Base-by-base conservation (phyloP, 2,113 vertebrate genomes). In the Psophia crepitans region DNA sequence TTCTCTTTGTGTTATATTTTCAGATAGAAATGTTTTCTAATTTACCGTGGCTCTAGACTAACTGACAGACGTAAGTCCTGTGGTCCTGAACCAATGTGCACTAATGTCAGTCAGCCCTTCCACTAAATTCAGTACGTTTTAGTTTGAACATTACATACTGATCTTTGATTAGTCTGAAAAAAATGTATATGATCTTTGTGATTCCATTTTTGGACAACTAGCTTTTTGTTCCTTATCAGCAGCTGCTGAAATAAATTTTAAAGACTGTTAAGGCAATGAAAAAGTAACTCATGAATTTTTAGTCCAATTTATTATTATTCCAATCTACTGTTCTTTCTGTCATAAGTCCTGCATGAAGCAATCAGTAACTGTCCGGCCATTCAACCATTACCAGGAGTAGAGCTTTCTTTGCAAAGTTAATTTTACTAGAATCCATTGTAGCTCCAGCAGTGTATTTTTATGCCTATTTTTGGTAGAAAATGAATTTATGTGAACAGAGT, bases 381-480 rank as follows among this genome's bases (percentile, higher is more conserved):
- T 89, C 54, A 87, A n/a, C 35, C 14, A 16, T 54, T 80, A 69
- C 26, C 14, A 54, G 64, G 27, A 69, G 53, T 13, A 75, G n/a
- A n/a, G n/a, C n/a, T n/a, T n/a, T n/a, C n/a, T 89, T 95, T 66
- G 39, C 35, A 54, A 61, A 76, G 39, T 39, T 70, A 49, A 82
- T 94, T 93, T 85, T 91, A 48, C 65, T 84, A 44, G 87, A 92
- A 89, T 89, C 41, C 32, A 4, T 94, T 4, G 18, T 77, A 95
- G 18, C 16, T 61, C 39, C 35, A 48, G 56, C 27, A 79, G 7
- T 85, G 27, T 73, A 80, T 88, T 75, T 96, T 92, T 87, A 39
- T 91, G 54, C 41, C 74, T 97, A 5, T 86, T 96, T 93, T 84
- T 75, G 51, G 85, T 85, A 87, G 54, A 86, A 96, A 89, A 76